A percentile compares a stretch with the other conserved stretches of the same genome.
Conservation (phyloP, 2,888 invertebrate genomes). For the Melinopterus prodromus region DNA sequence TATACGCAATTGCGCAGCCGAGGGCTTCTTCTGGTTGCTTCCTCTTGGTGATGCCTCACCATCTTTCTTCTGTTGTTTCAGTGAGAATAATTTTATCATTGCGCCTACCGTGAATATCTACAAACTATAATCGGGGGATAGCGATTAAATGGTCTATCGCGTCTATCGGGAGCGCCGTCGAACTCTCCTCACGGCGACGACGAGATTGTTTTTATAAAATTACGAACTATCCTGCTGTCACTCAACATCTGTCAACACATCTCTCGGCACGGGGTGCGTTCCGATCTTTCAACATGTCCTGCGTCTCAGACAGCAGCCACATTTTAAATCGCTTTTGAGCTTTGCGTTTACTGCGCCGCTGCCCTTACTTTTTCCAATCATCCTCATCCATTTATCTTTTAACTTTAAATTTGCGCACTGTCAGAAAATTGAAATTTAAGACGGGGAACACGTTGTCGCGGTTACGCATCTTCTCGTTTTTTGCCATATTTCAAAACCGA, state of each 20-base stretch:
- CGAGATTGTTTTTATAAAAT: conserved; percentile 42
- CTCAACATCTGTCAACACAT: conserved; percentile 43
- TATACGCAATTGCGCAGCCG: conserved; percentile 96
- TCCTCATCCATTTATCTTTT: conserved; percentile 27
- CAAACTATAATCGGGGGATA: conserved; percentile 23
- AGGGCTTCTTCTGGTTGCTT: conserved; percentile 89
- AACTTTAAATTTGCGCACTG: conserved; percentile 34
- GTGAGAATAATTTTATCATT: conserved; percentile 98
- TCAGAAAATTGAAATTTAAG: conserved; percentile 30
- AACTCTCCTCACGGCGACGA: conserved; percentile 31
- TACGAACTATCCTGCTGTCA: conserved; percentile 43
- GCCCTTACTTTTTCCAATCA: conserved; percentile 24
- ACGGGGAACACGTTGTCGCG: conserved; percentile 14
- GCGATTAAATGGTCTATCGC: conserved; percentile 5
- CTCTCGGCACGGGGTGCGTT: conserved; percentile 33
- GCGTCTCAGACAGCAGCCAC: conserved; percentile 21
- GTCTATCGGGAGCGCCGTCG: conserved; percentile 28
- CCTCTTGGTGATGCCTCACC: conserved; percentile 82
- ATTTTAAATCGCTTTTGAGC: conserved; percentile 24
- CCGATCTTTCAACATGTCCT: conserved; percentile 28
- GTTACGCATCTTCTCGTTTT: neutral
- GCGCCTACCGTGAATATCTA: conserved; percentile 28
- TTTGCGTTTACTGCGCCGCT: conserved; percentile 17
- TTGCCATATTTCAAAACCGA: conserved; percentile 16
- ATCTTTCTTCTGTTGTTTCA: conserved; percentile 99